Evolutionary conservation across 1,140 invertebrate species (phyloP), one percentile per base, ranked within the genome.

Genomic region (Camponotus vicinus): DNA sequence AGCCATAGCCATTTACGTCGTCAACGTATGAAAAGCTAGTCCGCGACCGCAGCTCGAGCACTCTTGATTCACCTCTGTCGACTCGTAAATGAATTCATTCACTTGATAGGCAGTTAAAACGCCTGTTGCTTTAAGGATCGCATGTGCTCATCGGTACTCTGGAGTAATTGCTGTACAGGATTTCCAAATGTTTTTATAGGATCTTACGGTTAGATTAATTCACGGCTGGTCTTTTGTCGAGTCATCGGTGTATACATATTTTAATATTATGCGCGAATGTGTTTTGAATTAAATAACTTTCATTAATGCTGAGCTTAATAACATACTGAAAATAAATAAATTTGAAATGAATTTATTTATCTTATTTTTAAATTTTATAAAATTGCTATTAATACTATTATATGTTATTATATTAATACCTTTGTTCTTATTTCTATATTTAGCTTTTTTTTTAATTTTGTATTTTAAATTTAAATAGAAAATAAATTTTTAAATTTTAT

Each of bases 41-140:
- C 85, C 76, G 63, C 82, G 78, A 71, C 80, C 77, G 27, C 86
- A 49, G 77, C 89, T 90, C 82, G 71, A 90, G 89, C 77, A 86
- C 88, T 88, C 88, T 90, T 85, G 86, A 90, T 90, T 90, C 88
- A 88, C 88, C 86, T 73, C 89, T 86, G 89, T 82, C 89, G 89
- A 89, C 86, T 91, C 88, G 76, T 84, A 91, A 91, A 91, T 90
- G 86, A 87, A 91, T 91, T 85, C 88, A 59, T 57, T 86, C 90
- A 73, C 91, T 90, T 91, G 84, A 91, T 87, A 91, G 85, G 80
- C 86, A 77, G 86, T 90, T 91, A 86, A 91, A 91, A 85, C 84
- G 88, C 90, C 88, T 91, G 88, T 91, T 91, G 86, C 90, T 90
- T 90, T 90, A 88, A 90, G 85, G 86, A 87, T 86, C 64, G 79